Evolutionary conservation across 2,113 vertebrate genomes (phyloP).

Genomic region (Coryphaenoides rupestris): DNA sequence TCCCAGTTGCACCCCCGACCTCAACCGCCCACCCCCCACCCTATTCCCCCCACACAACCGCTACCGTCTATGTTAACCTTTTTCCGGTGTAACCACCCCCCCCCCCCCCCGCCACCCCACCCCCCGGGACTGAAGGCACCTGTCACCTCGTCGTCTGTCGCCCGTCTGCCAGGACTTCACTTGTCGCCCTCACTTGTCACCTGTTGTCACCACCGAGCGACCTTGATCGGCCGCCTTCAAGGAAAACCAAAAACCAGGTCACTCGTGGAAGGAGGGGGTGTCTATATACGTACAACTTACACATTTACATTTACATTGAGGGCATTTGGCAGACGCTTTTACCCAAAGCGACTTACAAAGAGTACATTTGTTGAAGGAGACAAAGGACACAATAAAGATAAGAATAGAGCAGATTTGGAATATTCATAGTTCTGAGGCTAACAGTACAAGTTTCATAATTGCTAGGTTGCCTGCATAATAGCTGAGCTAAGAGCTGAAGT

Average conservation of each 20-base stretch:
- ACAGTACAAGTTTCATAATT: too few relatives aligned
- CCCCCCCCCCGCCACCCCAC: slow-evolving; percentile 26
- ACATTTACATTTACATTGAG: too few relatives aligned
- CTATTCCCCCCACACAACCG: slow-evolving; percentile 10
- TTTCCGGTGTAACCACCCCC: slow-evolving; percentile 41
- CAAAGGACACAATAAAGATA: too few relatives aligned
- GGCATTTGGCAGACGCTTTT: too few relatives aligned
- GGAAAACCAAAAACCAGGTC: background rate
- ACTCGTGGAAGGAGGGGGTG: background rate
- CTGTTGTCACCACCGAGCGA: background rate
- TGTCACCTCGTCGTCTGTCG: slow-evolving; percentile 30
- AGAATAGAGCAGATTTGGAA: too few relatives aligned
- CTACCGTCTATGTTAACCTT: slow-evolving; percentile 25
- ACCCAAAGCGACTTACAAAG: too few relatives aligned
- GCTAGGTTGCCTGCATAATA: too few relatives aligned
- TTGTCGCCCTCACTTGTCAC: slow-evolving; percentile 10
- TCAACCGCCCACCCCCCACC: slow-evolving; percentile 31
- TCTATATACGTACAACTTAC: too few relatives aligned
- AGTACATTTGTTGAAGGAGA: too few relatives aligned
- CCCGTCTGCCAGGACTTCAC: background rate
- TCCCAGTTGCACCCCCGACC: slow-evolving; percentile 50
- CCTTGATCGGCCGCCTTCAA: background rate
- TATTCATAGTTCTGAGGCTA: too few relatives aligned
- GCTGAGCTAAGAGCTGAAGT: too few relatives aligned
- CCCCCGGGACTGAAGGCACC: slow-evolving; percentile 11